Evolutionary conservation across 1,140 invertebrate species (phyloP).

Genomic region (Gyrodactylus bullatarudis): DNA sequence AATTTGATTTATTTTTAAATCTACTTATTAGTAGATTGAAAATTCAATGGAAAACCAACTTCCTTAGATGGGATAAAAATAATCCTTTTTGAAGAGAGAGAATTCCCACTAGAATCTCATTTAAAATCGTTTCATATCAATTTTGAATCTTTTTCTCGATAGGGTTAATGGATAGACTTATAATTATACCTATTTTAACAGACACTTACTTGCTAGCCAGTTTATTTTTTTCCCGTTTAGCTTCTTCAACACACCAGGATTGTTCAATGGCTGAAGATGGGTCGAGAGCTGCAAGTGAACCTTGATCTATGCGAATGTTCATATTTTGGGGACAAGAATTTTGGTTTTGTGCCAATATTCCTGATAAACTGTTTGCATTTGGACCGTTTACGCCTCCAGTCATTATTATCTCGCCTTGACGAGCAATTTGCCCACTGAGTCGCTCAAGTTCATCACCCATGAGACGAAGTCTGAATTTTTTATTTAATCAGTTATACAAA

Average conservation of each 20-base stretch:
- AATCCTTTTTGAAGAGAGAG: too few species aligned
- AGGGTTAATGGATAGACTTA: too few species aligned
- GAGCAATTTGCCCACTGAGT: background rate
- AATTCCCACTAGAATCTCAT: too few species aligned
- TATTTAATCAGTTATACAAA: background rate
- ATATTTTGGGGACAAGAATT: too few species aligned
- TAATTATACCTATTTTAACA: too few species aligned
- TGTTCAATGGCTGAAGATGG: background rate
- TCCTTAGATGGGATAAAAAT: too few species aligned
- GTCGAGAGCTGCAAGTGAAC: background rate
- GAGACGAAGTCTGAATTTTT: background rate
- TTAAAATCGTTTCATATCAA: too few species aligned
- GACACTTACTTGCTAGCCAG: conserved; percentile 39
- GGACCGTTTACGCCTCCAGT: background rate
- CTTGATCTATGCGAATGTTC: background rate
- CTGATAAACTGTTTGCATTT: background rate
- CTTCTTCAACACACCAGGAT: conserved; percentile 15
- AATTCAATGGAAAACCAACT: too few species aligned
- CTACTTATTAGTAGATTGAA: too few species aligned
- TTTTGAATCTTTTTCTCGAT: too few species aligned
- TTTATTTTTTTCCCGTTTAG: conserved; percentile 86
- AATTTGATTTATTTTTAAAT: too few species aligned
- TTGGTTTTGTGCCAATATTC: background rate
- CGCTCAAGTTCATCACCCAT: background rate
- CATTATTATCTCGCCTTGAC: background rate